Evolutionary conservation across 2,888 invertebrate species (phyloP).

Genomic region (Pseudococcus viburni): DNA sequence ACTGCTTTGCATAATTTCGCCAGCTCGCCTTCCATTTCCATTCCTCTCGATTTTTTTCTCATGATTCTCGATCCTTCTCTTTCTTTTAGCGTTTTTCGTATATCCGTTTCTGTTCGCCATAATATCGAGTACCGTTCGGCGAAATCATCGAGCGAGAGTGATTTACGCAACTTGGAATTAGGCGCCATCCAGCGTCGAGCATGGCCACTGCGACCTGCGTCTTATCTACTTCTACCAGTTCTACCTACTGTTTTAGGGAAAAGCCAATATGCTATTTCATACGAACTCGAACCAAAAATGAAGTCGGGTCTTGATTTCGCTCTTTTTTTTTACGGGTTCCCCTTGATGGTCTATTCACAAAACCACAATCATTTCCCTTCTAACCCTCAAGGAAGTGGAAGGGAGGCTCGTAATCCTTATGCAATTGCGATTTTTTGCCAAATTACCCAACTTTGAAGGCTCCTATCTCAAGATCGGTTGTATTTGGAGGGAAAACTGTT

Average conservation of each 20-base stretch:
- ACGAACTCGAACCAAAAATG: no score
- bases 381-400: no score
- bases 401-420: no score
- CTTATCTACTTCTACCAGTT: background rate
- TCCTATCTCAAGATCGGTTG: no score
- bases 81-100: background rate
- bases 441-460: no score
- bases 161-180: conserved; percentile 14
- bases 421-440: no score
- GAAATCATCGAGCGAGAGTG: background rate
- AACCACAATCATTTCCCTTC: no score
- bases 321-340: no score
- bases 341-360: no score
- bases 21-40: background rate
- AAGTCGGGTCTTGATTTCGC: no score
- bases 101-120: background rate
- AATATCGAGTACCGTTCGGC: background rate
- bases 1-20: conserved; percentile 43
- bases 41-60: background rate
- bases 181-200: background rate
- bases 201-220: background rate
- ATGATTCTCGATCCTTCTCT: background rate
- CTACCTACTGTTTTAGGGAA: background rate
- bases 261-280: no score
- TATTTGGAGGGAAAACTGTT: no score